A percentile compares a stretch with the other conserved stretches of the same genome.
Evolutionary conservation across 2,888 invertebrate species (phyloP).

Genomic region (Ochropleura plecta): DNA sequence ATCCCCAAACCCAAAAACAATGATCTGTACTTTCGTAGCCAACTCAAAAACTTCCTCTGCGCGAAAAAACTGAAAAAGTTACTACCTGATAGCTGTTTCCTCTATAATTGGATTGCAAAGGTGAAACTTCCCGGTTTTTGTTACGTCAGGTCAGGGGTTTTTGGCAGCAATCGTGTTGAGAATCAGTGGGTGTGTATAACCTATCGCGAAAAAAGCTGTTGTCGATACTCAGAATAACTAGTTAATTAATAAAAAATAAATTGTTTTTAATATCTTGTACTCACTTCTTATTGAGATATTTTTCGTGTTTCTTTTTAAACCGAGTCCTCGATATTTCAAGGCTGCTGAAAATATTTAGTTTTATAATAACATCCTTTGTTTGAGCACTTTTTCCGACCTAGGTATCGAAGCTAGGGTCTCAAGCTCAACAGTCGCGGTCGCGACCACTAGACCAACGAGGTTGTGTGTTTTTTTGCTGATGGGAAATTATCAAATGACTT

Average conservation of each 20-base stretch:
- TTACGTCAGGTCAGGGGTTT: conserved; percentile 25
- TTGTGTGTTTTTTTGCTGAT: too few relatives aligned
- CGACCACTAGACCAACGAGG: too few relatives aligned
- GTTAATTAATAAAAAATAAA: neutral
- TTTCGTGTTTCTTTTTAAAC: neutral
- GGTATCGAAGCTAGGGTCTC: too few relatives aligned
- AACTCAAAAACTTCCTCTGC: conserved; percentile 7
- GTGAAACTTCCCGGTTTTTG: conserved; percentile 17
- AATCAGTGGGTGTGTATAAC: neutral
- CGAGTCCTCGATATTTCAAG: neutral
- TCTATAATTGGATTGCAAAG: conserved; percentile 29
- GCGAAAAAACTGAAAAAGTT: conserved; percentile 17
- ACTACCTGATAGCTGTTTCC: conserved; percentile 23
- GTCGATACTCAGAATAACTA: too few relatives aligned
- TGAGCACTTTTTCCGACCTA: too few relatives aligned
- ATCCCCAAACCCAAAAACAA: neutral
- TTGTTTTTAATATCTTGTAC: neutral
- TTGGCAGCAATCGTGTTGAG: conserved; percentile 8
- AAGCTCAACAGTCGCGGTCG: too few relatives aligned
- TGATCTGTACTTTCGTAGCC: neutral
- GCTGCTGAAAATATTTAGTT: neutral
- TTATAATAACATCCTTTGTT: too few relatives aligned
- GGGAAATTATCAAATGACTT: too few relatives aligned
- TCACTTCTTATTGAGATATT: neutral
- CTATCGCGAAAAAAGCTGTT: neutral